phyloP scores from a whole-genome alignment of 2,888 invertebrate species.

The Eudemis profundana region DNA sequence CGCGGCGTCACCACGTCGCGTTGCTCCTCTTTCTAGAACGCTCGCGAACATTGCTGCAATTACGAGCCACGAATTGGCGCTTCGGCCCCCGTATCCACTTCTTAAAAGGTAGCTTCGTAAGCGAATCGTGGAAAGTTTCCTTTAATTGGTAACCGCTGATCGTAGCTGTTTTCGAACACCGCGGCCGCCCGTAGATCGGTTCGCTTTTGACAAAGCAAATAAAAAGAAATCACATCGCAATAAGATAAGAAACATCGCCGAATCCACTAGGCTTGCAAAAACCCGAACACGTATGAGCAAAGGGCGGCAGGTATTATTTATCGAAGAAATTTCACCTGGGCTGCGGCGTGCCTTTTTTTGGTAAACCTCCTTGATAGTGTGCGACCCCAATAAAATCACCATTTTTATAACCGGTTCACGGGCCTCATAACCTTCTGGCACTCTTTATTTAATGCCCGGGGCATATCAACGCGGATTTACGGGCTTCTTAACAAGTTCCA shows the following conservation, averaged over 20 bases:
- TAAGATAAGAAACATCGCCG: slow-evolving; percentile 47
- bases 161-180: slow-evolving; percentile 18
- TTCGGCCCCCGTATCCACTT: slow-evolving; percentile 55
- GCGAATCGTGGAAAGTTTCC: slow-evolving; percentile 30
- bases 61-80: slow-evolving; percentile 61
- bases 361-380: slow-evolving; percentile 54
- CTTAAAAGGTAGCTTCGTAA: slow-evolving; percentile 51
- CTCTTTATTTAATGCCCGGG: slow-evolving; percentile 63
- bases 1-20: slow-evolving; percentile 53
- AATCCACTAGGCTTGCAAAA: slow-evolving; percentile 49
- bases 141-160: slow-evolving; percentile 29
- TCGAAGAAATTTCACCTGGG: slow-evolving; percentile 54
- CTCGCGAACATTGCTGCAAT: slow-evolving; percentile 62
- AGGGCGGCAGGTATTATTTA: slow-evolving; percentile 55
- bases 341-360: slow-evolving; percentile 45
- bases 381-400: slow-evolving; percentile 67
- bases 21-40: slow-evolving; percentile 50
- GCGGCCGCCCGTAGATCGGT: slow-evolving; percentile 42
- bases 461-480: slow-evolving; percentile 62
- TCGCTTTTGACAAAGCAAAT: slow-evolving; percentile 41
- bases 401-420: slow-evolving; percentile 69
- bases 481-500: slow-evolving; percentile 53
- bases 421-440: slow-evolving; percentile 58
- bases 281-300: slow-evolving; percentile 52
- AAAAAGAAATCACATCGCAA: slow-evolving; percentile 46